Conservation (phyloP, 2,888 invertebrate species). For the Temnothorax unifasciatus region DNA sequence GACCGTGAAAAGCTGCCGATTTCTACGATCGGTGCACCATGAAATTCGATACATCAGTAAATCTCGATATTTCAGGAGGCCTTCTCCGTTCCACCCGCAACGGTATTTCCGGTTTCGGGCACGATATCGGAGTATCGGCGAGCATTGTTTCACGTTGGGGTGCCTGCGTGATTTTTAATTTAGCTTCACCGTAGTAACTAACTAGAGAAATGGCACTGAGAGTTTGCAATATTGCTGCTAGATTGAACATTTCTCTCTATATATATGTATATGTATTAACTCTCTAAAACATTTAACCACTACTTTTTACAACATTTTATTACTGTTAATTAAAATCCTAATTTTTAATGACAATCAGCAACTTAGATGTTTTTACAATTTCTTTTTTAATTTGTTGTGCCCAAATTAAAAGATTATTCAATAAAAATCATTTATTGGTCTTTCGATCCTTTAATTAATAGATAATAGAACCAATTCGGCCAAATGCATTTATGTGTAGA, state of each 20-base stretch:
- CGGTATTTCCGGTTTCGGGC: slow-evolving; percentile 62
- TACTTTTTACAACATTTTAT: neutral
- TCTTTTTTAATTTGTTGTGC: neutral
- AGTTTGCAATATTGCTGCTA: neutral
- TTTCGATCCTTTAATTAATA: slow-evolving; percentile 63
- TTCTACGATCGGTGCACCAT: slow-evolving; percentile 69
- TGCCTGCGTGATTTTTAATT: neutral
- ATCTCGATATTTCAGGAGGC: slow-evolving; percentile 68
- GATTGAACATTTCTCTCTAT: neutral
- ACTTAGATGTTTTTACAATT: neutral
- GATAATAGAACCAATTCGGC: slow-evolving; percentile 59
- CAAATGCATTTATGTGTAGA: slow-evolving; percentile 39
- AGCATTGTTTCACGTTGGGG: slow-evolving; percentile 67
- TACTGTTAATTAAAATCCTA: neutral
- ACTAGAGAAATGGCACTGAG: neutral
- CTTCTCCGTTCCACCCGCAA: slow-evolving; percentile 45
- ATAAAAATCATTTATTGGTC: neutral
- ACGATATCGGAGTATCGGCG: slow-evolving; percentile 67
- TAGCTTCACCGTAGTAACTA: neutral
- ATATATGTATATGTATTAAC: neutral
- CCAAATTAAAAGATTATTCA: neutral
- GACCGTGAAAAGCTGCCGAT: slow-evolving; percentile 67
- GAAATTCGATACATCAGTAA: slow-evolving; percentile 73
- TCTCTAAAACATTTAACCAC: neutral
- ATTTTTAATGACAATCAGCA: neutral